phyloP scores from a whole-genome alignment of 2,797 vertebrate genomes.

The Steatocranus sp. region DNA sequence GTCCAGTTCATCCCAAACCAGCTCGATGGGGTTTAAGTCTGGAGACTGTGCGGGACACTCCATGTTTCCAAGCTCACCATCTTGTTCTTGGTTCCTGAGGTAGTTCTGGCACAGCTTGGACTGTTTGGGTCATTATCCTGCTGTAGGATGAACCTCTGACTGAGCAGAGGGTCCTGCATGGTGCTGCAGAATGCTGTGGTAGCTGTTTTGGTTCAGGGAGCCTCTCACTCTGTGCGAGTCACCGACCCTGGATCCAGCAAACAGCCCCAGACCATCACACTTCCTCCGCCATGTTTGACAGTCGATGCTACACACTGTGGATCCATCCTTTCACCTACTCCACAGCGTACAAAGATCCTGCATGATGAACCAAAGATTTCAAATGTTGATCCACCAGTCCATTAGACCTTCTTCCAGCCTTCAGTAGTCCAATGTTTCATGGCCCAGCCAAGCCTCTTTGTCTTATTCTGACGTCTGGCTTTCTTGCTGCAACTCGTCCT shows the following conservation, averaged over 20 bases:
- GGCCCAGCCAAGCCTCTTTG: too few relatives aligned
- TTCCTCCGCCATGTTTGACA: too few relatives aligned
- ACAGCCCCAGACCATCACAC: too few relatives aligned
- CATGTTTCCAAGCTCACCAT: neutral
- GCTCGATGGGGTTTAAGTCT: neutral
- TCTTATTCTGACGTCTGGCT: too few relatives aligned
- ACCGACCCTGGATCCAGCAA: too few relatives aligned
- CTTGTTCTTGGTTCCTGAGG: neutral
- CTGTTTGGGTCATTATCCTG: neutral
- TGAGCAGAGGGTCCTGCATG: neutral
- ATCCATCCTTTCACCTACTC: too few relatives aligned
- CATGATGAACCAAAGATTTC: accelerated
- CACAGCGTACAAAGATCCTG: too few relatives aligned
- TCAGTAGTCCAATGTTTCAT: too few relatives aligned
- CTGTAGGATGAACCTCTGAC: neutral
- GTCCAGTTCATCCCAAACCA: neutral
- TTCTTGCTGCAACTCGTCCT: too few relatives aligned
- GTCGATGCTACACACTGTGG: too few relatives aligned
- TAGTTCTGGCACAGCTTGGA: neutral
- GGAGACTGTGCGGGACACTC: neutral
- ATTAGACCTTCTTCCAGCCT: too few relatives aligned
- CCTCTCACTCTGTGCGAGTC: neutral
- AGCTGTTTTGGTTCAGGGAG: neutral
- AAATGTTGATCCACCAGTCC: too few relatives aligned
- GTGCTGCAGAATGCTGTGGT: neutral